These are phyloP conservation scores for Heliopora coerulea DNA, from an alignment of 92 coral and sea anemone species.

Conservation along the genomic window DNA sequence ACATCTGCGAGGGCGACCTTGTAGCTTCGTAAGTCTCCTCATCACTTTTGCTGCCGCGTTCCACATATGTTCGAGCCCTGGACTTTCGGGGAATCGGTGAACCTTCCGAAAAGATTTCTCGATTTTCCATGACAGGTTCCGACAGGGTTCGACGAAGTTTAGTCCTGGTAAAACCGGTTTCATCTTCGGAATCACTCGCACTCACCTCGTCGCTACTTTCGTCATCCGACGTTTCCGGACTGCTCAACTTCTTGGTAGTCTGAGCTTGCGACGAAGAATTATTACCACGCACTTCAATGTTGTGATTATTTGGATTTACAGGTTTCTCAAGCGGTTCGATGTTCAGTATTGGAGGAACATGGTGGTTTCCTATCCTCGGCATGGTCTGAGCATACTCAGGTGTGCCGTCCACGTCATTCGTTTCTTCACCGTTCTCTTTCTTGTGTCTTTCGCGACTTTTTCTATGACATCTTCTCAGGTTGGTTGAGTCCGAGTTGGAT, in stretches of 20 bases:
- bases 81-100: slow-evolving; percentile 3
- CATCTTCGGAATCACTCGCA: slow-evolving; percentile 14
- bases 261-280: neutral
- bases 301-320: too few species aligned
- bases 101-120: neutral
- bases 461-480: neutral
- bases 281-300: neutral
- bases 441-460: neutral
- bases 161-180: neutral
- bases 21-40: neutral
- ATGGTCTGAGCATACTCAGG: slow-evolving; percentile 25
- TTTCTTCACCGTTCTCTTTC: neutral
- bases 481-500: slow-evolving; percentile 19
- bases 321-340: too few species aligned
- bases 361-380: neutral
- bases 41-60: neutral
- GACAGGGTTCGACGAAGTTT: slow-evolving; percentile 24
- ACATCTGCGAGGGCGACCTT: slow-evolving; percentile 5
- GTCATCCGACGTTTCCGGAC: slow-evolving; percentile 2
- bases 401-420: slow-evolving; percentile 9
- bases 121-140: slow-evolving; percentile 7
- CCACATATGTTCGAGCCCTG: slow-evolving; percentile 13
- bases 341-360: neutral
- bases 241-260: neutral
- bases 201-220: slow-evolving; percentile 1